These are phyloP conservation scores for Protobothrops flavoviridis DNA, from an alignment of 2,113 vertebrate genomes.

Conservation along the genomic window DNA sequence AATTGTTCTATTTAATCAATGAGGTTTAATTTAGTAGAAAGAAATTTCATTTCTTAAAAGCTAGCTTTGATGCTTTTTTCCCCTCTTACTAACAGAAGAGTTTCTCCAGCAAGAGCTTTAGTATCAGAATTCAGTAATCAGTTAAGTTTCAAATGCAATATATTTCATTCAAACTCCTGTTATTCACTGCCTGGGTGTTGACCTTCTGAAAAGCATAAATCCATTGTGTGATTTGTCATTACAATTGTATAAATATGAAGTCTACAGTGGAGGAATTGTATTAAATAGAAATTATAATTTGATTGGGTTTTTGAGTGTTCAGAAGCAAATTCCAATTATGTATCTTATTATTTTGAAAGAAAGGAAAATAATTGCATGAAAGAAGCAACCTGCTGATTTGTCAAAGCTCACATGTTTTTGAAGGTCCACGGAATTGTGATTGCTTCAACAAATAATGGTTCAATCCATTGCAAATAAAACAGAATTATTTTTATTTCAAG, in stretches of 20 bases:
- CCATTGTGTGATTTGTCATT: neutral
- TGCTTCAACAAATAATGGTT: neutral
- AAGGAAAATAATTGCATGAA: neutral
- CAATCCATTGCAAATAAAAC: neutral
- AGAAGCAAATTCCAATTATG: slow-evolving; percentile 2
- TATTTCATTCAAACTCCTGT: neutral
- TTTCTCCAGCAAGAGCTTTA: neutral
- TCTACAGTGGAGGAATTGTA: neutral
- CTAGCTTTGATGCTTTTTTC: neutral
- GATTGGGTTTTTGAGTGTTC: neutral
- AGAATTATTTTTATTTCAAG: neutral
- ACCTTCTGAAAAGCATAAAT: neutral
- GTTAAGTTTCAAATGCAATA: neutral
- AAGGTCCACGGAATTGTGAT: neutral
- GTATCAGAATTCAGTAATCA: neutral
- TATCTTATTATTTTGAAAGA: slow-evolving; percentile 18
- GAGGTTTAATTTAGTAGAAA: neutral
- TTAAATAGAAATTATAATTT: slow-evolving; percentile 11
- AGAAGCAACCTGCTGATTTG: neutral
- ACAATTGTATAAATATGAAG: neutral
- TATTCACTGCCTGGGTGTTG: neutral
- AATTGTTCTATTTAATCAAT: neutral
- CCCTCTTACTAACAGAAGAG: neutral
- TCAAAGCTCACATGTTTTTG: neutral
- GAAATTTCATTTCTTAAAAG: neutral